Base-by-base conservation (phyloP, 1,140 invertebrate genomes). In the Caenorhabditis tropicalis region DNA sequence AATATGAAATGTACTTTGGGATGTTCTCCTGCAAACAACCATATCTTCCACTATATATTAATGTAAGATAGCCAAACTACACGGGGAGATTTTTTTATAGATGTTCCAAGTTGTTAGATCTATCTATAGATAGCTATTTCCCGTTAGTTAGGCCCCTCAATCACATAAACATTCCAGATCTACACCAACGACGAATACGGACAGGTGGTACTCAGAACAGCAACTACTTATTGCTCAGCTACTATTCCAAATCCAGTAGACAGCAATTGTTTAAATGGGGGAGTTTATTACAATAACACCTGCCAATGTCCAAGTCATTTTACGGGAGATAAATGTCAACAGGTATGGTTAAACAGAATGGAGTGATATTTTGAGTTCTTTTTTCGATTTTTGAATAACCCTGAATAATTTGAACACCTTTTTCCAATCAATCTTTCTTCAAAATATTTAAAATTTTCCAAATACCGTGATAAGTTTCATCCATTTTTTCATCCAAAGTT, bases 1-100 rank as follows among this genome's bases (percentile, higher is more conserved):
- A 12, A 15, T 86, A 82, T 79, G 80, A 86, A 27, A 56, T 86
- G 33, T 86, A 86, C 49, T 86, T 82, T 53, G 86, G 86, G n/a
- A 29, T 48, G 24, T 86, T 43, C 33, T 16, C 60, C 1, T 86
- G 86, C 53, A 24, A 36, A 15, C 21, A 58, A 16, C 74, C 74
- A 9, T 79, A 82, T 24, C 24, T 82, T 29, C 9, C 49, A 36
- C 19, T 53, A 27, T 82, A 46, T n/a, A 82, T 51, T 2, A 51
- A 43, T 58, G 49, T 70, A 39, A 65, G 29, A 36, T 51, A 51
- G 15, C 0, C 2, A 4, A 4, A 51, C 19, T n/a, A 4, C 3
- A n/a, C 49, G 2, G 24, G 27, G 21, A 53, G 21, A n/a, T 53
- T n/a, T n/a, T n/a, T n/a, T n/a, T n/a, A n/a, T n/a, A n/a, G n/a